Percentiles rank a stretch among this genome's conserved stretches.
phyloP scores from a whole-genome alignment of 2,888 invertebrate genomes.

The Orchesellides sinensis region DNA sequence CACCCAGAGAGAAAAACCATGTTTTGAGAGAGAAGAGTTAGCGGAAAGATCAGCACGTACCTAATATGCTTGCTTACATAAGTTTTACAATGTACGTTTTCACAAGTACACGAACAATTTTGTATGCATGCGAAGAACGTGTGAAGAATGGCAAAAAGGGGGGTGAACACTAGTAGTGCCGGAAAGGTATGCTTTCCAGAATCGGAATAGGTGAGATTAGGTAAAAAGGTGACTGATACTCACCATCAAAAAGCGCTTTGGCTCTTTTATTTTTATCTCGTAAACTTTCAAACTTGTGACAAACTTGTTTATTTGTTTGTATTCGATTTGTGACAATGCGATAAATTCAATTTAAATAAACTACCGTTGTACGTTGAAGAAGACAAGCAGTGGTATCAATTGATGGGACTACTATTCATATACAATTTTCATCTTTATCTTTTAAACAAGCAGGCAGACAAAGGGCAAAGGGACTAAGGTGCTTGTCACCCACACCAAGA shows the following conservation, averaged over 20 bases:
- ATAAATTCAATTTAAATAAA: constrained; percentile 58
- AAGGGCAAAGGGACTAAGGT: no score
- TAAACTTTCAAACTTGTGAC: constrained; percentile 41
- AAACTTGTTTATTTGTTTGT: constrained; percentile 49
- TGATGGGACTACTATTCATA: no score
- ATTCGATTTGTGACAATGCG: constrained; percentile 56
- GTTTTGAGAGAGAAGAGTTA: constrained; percentile 16
- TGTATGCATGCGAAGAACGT: constrained; percentile 60
- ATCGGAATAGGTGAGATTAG: constrained; percentile 14
- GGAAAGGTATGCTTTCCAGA: no score
- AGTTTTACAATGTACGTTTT: constrained; percentile 35
- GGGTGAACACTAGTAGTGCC: neutral
- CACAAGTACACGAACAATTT: constrained; percentile 18
- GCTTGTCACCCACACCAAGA: no score
- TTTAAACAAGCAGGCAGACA: no score
- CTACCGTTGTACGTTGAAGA: constrained; percentile 19
- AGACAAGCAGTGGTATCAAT: neutral
- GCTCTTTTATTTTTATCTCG: no score
- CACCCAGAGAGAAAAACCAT: constrained; percentile 29
- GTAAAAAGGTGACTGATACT: constrained; percentile 41
- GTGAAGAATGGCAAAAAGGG: constrained; percentile 31
- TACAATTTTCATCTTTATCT: no score
- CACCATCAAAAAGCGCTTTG: constrained; percentile 40
- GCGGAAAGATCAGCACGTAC: constrained; percentile 33
- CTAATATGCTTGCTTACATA: constrained; percentile 2